Evolutionary conservation across 2,113 vertebrate species (phyloP).

Genomic region (Poecile atricapillus): DNA sequence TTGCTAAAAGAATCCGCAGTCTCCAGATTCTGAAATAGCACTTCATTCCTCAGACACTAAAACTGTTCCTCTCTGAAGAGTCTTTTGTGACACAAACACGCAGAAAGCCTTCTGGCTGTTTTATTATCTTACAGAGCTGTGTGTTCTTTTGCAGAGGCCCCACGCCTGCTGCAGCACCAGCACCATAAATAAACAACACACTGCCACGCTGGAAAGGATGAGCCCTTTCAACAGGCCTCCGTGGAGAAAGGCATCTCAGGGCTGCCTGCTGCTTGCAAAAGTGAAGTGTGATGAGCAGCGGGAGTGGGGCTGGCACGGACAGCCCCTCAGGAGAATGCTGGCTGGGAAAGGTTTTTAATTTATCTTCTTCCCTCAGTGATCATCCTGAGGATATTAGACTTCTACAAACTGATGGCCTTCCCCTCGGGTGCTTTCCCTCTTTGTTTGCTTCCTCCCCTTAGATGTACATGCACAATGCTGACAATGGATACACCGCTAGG

Average conservation of each 20-base stretch:
- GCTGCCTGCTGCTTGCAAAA: neutral
- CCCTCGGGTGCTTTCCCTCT: neutral
- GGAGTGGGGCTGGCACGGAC: neutral
- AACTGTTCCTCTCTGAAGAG: constrained; percentile 5
- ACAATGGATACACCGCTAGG: rapidly evolving
- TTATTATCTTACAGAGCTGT: constrained; percentile 8
- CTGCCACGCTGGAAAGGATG: neutral
- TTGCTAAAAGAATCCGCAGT: neutral
- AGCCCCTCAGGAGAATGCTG: neutral
- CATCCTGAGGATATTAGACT: neutral
- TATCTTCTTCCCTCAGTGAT: neutral
- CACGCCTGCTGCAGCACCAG: neutral
- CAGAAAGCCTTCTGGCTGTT: constrained; percentile 45
- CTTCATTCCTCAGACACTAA: constrained; percentile 24
- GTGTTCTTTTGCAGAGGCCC: constrained; percentile 4
- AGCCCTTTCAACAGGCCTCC: constrained; percentile 35
- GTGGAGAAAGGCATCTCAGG: neutral
- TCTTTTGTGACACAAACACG: neutral
- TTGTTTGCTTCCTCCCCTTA: neutral
- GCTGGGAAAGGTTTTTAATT: neutral
- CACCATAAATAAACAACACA: constrained; percentile 55
- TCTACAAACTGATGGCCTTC: neutral
- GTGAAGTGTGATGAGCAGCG: neutral
- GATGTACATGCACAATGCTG: neutral
- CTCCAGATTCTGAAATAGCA: neutral